Base-by-base conservation (phyloP, 2,888 invertebrate genomes). In the Doris montereyensis region DNA sequence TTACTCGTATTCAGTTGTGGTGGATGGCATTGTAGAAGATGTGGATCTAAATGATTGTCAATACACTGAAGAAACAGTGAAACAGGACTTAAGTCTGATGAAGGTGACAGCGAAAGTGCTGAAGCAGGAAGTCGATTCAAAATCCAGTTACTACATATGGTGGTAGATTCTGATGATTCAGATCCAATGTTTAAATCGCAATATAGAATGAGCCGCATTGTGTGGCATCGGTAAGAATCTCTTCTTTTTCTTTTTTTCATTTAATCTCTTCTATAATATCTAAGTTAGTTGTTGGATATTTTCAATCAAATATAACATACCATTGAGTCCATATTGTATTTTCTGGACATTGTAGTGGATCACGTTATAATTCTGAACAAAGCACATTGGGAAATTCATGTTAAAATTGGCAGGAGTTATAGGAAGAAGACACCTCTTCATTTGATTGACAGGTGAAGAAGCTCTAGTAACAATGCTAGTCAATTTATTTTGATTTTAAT, bases 21-120 rank as follows among this genome's bases (percentile, higher is more conserved):
- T 79, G 24, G 79, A 79, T 35, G 79, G 79, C 5, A 79, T 79
- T 41, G 79, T 79, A 1, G 79, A 79, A 65, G 79, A 79, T 72
- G 79, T 79, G 60, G 79, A 79, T 32, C 57, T 79, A 10, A 79
- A 79, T 57, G 76, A 79, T 24, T 79, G 79, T 65, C 79, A 79
- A 21, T 79, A 79, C 32, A 30, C 71, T 21, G 79, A 79, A 28
- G 79, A 79, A 57, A 68, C 76, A n/a, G 79, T 79, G 57, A 79
- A 79, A 71, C 76, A 75, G 24, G 68, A 30, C 21, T 79, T 21
- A 79, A 79, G 62, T 10, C 76, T 17, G 79, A 76, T 41, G 76
- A 76, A 13, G 78, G 78, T 21, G 78, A 78, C 52, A 79, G 79
- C 60, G 79, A 79, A 71, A 79, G 79, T 62, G 75, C 70, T 5